Conservation (phyloP, 2,113 vertebrate genomes). For the Colossoma macropomum region DNA sequence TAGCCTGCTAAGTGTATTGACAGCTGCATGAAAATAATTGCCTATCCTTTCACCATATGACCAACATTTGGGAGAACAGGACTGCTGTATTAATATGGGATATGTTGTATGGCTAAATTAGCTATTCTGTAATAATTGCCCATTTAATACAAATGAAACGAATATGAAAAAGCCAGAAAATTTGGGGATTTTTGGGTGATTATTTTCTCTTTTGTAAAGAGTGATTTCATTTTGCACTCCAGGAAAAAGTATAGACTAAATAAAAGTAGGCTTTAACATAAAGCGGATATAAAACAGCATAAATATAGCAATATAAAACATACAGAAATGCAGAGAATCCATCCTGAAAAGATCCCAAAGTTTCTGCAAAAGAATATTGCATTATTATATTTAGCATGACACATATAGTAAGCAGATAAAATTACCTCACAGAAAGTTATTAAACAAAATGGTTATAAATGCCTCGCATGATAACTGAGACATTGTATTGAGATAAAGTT, state of each 20-base stretch:
- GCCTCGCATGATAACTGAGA: no score
- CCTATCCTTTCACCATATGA: slow-evolving; percentile 76
- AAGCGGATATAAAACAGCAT: neutral
- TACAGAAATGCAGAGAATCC: neutral
- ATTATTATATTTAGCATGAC: slow-evolving; percentile 15
- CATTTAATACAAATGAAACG: slow-evolving; percentile 33
- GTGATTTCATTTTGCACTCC: neutral
- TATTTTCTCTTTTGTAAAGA: neutral
- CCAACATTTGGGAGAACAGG: slow-evolving; percentile 67
- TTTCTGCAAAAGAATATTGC: slow-evolving; percentile 17
- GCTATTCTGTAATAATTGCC: slow-evolving; percentile 42
- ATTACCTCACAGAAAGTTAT: neutral
- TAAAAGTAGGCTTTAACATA: neutral
- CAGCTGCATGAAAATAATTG: slow-evolving; percentile 72
- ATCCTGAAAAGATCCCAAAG: neutral
- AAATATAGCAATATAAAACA: neutral
- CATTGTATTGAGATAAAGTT: no score
- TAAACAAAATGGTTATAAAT: no score
- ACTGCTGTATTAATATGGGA: slow-evolving; percentile 55
- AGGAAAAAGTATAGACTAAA: neutral
- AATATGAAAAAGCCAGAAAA: slow-evolving; percentile 7
- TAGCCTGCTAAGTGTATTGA: slow-evolving; percentile 71
- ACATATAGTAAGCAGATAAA: slow-evolving; percentile 18
- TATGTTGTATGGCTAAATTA: slow-evolving; percentile 53
- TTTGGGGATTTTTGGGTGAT: neutral